phyloP scores from a whole-genome alignment of 2,113 vertebrate species.

The Rhinopomastus cyanomelas region DNA sequence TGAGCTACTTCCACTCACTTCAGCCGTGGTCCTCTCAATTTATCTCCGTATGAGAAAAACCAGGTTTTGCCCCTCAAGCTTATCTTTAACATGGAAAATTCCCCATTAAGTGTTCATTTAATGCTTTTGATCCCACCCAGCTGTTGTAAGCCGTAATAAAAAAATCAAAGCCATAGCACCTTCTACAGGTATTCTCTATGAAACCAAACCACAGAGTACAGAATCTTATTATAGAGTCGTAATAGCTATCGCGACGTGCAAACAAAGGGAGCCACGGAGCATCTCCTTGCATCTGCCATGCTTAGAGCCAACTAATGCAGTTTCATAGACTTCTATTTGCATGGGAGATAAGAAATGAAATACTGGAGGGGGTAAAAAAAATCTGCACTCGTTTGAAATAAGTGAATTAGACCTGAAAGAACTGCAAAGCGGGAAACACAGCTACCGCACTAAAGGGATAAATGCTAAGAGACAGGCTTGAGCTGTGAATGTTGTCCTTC shows the following conservation, averaged over 20 bases:
- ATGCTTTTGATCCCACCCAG: neutral
- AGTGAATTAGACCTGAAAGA: constrained; percentile 8
- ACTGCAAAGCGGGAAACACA: neutral
- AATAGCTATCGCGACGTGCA: neutral
- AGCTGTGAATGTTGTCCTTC: neutral
- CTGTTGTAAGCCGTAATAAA: neutral
- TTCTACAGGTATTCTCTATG: neutral
- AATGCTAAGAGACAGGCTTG: neutral
- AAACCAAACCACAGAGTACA: neutral
- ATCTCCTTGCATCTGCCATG: neutral
- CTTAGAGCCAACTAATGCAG: neutral
- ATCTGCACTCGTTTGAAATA: neutral
- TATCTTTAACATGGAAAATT: neutral
- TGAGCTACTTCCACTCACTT: neutral
- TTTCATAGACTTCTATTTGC: neutral
- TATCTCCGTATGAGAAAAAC: neutral
- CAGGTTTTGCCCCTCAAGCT: neutral
- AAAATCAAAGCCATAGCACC: neutral
- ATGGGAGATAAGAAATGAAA: neutral
- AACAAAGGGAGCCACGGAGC: neutral
- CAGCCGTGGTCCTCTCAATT: neutral
- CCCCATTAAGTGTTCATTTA: neutral
- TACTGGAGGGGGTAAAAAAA: rapidly evolving
- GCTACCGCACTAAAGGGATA: neutral
- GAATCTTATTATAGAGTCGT: neutral